phyloP scores from a whole-genome alignment of 2,113 vertebrate species.

The Furnarius figulus region DNA sequence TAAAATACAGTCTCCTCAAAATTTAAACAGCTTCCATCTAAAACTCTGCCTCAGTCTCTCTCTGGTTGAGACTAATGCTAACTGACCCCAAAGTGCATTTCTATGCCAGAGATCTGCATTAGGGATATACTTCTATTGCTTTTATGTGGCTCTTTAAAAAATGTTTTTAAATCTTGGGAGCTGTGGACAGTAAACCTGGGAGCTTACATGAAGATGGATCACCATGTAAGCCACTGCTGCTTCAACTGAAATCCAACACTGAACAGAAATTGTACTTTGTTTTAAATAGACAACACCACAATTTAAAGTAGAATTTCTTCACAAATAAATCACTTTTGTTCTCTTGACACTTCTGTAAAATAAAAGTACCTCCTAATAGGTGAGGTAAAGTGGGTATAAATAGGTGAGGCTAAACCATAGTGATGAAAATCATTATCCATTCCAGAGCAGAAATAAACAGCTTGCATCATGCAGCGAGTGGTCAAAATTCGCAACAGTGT shows the following conservation, averaged over 20 bases:
- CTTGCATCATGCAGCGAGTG: conserved; percentile 99
- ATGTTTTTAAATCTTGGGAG: not conserved
- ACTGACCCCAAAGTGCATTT: not conserved
- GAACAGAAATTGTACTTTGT: not conserved
- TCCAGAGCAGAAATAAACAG: conserved; percentile 97
- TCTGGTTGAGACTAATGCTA: not conserved
- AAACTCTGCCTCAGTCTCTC: not conserved
- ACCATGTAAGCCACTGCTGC: not conserved
- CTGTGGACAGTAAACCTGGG: not conserved
- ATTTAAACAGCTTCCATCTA: not conserved
- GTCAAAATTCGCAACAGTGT: conserved; percentile 91
- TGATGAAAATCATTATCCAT: conserved; percentile 97
- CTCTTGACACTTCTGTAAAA: not conserved
- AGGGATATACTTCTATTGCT: not conserved
- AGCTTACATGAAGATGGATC: not conserved
- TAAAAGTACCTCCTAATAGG: conserved; percentile 90
- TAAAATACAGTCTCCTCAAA: not conserved
- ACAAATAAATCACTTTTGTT: not conserved
- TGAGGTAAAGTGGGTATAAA: conserved; percentile 98
- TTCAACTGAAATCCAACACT: not conserved
- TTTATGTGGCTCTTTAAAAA: not conserved
- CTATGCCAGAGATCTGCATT: not conserved
- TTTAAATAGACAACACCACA: not conserved
- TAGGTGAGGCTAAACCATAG: conserved; percentile 94
- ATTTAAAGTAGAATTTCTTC: not conserved